These are phyloP conservation scores for Pachyrhynchus sulphureomaculatus DNA, from an alignment of 1,140 invertebrate genomes.

Conservation along the genomic window DNA sequence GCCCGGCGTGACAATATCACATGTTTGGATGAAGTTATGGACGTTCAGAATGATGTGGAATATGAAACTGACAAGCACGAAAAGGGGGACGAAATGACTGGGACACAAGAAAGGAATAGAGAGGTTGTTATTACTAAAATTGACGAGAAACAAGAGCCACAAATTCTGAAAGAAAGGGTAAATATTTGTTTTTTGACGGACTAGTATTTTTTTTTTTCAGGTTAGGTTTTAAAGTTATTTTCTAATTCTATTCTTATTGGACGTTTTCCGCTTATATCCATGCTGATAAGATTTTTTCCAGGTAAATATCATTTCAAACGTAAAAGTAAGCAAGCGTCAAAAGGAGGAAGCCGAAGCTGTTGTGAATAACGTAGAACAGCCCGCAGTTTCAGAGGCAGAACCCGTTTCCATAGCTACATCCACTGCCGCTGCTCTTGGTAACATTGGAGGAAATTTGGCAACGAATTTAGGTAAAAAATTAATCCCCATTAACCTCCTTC, in stretches of 20 bases:
- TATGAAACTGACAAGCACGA: slow-evolving; percentile 47
- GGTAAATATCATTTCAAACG: slow-evolving; percentile 46
- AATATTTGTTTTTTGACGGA: background rate
- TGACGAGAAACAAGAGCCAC: background rate
- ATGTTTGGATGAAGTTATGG: slow-evolving; percentile 60
- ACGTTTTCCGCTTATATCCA: too few relatives aligned
- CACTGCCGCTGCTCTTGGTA: slow-evolving; percentile 59
- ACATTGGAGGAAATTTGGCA: slow-evolving; percentile 59
- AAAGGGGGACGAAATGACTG: slow-evolving; percentile 47
- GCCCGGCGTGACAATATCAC: slow-evolving; percentile 61
- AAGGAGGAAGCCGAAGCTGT: background rate
- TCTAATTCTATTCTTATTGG: too few relatives aligned
- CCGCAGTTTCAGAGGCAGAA: slow-evolving; percentile 23
- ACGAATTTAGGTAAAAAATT: slow-evolving; percentile 51
- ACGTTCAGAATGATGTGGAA: slow-evolving; percentile 43
- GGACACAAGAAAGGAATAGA: background rate
- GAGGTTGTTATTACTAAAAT: background rate
- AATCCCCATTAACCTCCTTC: too few relatives aligned
- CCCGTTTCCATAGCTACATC: slow-evolving; percentile 6
- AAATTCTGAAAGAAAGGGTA: background rate
- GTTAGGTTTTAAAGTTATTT: too few relatives aligned
- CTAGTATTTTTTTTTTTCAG: background rate
- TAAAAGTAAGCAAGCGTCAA: slow-evolving; percentile 35
- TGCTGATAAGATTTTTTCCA: too few relatives aligned
- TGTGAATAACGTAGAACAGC: slow-evolving; percentile 38